Evolutionary conservation across 2,113 vertebrate genomes (phyloP), one percentile per base, ranked within the genome.

Genomic region (Urocolius indicus): DNA sequence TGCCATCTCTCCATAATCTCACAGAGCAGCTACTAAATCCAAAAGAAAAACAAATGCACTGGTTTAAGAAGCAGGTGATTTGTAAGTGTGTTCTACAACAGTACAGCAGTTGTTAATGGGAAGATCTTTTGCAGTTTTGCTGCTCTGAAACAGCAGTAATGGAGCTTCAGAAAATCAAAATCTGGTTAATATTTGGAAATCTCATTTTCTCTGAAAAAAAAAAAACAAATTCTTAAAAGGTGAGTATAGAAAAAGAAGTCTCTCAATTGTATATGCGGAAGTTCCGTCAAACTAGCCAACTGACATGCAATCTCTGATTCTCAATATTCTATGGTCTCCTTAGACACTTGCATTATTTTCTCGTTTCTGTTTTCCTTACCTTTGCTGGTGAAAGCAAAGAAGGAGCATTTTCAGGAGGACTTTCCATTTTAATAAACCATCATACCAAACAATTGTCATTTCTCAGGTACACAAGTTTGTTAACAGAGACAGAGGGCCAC

Each of bases 401-500:
- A 69, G 22, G 11, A 82, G 2, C 2, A 52, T 63, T 84, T 89
- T 74, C 29, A 30, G 49, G 11, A 81, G 34, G 80, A 81, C 6
- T 51, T 90, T 74, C 13, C 10, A 38, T 74, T 93, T 91, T 63
- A 51, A 59, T 24, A 80, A 80, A 48, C 16, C 17, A 32, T 71
- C 34, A 29, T 8, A 29, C 2, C 29, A 84, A 75, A 65, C 7
- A 78, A 27, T 13, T 79, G 13, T 17, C 48, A 46, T 12, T 72
- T 90, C 34, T 5, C 10, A 61, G n/a, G 48, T 48, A 29, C 22
- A 41, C 15, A 63, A 79, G 14, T 24, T 84, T 61, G 3, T 74
- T 58, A 49, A 49, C n/a, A n/a, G 34, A 52, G 8, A 26, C 5
- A 69, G 23, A 59, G 3, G 4, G 2, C 1, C 0, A 0, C 21